Percentiles rank a stretch among this genome's conserved stretches.
phyloP scores from a whole-genome alignment of 1,140 invertebrate species.

The Arion vulgaris region DNA sequence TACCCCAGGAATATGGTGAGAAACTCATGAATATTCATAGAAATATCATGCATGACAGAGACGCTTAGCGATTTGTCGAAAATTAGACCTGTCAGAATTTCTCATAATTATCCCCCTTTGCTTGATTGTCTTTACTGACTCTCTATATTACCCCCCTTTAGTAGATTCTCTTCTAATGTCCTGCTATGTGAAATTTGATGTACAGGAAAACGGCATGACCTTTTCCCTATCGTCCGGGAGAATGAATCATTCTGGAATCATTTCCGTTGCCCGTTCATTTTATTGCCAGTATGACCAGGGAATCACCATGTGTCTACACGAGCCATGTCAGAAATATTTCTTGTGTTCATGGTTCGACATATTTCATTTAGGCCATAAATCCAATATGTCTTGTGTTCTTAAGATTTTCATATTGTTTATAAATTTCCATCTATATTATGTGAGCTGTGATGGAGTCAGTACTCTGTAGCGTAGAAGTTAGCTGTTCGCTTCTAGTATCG shows the following conservation, averaged over 20 bases:
- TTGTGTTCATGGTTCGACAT: not conserved
- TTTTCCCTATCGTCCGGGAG: not conserved
- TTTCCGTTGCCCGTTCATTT: slow-evolving; percentile 10
- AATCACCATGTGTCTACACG: not conserved
- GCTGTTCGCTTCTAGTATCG: too few relatives aligned
- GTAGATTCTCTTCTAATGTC: not conserved
- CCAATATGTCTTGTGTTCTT: not conserved
- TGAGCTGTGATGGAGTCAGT: too few relatives aligned
- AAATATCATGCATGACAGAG: too few relatives aligned
- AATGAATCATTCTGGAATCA: slow-evolving; percentile 6
- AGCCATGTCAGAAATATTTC: not conserved
- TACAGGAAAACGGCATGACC: not conserved
- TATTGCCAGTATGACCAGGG: not conserved
- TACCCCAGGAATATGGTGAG: too few relatives aligned
- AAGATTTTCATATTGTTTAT: too few relatives aligned
- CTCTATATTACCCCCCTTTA: not conserved
- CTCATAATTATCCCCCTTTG: not conserved
- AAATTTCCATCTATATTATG: too few relatives aligned
- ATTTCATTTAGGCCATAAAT: not conserved
- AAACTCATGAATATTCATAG: not conserved
- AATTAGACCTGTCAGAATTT: not conserved
- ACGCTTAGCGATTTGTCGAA: not conserved
- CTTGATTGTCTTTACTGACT: too few relatives aligned
- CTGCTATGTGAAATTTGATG: slow-evolving; percentile 4
- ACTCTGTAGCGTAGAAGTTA: too few relatives aligned